phyloP scores from a whole-genome alignment of 2,888 invertebrate genomes.

The Scaptodrosophila latifasciaeformis region DNA sequence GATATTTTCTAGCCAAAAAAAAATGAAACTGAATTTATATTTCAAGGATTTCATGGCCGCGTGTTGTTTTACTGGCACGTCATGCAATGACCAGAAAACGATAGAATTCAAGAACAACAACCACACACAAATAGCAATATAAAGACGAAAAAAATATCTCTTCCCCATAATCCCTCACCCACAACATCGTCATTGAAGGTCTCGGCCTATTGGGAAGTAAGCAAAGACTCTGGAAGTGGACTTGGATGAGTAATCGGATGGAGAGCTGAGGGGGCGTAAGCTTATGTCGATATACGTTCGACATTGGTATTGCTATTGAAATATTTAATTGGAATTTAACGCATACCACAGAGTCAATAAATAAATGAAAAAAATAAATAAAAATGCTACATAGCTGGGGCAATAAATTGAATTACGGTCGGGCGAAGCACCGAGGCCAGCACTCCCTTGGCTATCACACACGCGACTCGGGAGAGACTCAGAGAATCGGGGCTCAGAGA shows the following conservation, averaged over 20 bases:
- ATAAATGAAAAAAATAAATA: constrained; percentile 40
- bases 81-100: constrained; percentile 27
- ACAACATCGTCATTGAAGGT: no score
- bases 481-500: no score
- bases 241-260: no score
- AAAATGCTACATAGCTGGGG: constrained; percentile 41
- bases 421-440: not conserved
- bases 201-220: no score
- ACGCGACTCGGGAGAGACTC: no score
- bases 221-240: no score
- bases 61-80: constrained; percentile 20
- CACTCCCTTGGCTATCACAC: not conserved
- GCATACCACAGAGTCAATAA: constrained; percentile 63
- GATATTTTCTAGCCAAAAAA: constrained; percentile 43
- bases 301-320: constrained; percentile 53
- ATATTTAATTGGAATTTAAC: constrained; percentile 68
- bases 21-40: constrained; percentile 37
- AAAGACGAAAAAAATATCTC: no score
- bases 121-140: no score
- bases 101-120: not conserved
- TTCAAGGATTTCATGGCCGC: constrained; percentile 24
- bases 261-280: constrained; percentile 1
- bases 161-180: not conserved
- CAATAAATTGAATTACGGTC: constrained; percentile 59
- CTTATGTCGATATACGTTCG: constrained; percentile 13